These are phyloP conservation scores for Acanthurus lineatus DNA, from an alignment of 2,797 vertebrate genomes.

Conservation along the genomic window DNA sequence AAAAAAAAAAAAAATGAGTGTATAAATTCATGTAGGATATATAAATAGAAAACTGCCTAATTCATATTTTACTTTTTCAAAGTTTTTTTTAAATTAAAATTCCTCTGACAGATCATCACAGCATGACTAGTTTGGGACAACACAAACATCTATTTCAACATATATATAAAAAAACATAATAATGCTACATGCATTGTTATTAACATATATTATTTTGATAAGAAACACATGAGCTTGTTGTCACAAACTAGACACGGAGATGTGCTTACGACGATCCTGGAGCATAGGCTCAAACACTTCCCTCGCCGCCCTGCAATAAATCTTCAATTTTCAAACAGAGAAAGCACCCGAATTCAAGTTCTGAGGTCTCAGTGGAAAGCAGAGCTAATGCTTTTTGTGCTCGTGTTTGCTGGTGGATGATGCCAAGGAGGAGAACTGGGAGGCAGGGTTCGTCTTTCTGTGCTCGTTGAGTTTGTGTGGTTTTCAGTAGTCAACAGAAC, in stretches of 20 bases:
- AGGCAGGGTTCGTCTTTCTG: constrained; percentile 64
- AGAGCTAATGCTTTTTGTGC: constrained; percentile 75
- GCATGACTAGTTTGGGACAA: constrained; percentile 68
- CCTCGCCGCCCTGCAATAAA: constrained; percentile 38
- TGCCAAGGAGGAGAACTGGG: constrained; percentile 87
- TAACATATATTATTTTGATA: constrained; percentile 58
- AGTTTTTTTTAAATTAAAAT: constrained; percentile 43
- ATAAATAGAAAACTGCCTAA: constrained; percentile 69
- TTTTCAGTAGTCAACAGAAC: constrained; percentile 70
- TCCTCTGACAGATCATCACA: constrained; percentile 60
- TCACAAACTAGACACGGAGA: constrained; percentile 64
- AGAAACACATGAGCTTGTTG: constrained; percentile 63
- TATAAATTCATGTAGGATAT: constrained; percentile 49
- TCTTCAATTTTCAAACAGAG: constrained; percentile 53
- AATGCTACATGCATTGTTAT: constrained; percentile 78
- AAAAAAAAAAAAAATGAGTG: constrained; percentile 35
- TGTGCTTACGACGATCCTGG: constrained; percentile 62
- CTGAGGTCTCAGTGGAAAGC: constrained; percentile 77
- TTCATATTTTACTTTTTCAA: constrained; percentile 46
- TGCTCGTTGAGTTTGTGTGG: constrained; percentile 67
- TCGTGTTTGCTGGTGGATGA: constrained; percentile 85
- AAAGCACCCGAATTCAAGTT: constrained; percentile 75
- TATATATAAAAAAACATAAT: constrained; percentile 51
- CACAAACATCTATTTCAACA: constrained; percentile 74
- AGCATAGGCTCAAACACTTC: constrained; percentile 35